Conservation (phyloP, 2,797 vertebrate species). For the Bovichtus variegatus region DNA sequence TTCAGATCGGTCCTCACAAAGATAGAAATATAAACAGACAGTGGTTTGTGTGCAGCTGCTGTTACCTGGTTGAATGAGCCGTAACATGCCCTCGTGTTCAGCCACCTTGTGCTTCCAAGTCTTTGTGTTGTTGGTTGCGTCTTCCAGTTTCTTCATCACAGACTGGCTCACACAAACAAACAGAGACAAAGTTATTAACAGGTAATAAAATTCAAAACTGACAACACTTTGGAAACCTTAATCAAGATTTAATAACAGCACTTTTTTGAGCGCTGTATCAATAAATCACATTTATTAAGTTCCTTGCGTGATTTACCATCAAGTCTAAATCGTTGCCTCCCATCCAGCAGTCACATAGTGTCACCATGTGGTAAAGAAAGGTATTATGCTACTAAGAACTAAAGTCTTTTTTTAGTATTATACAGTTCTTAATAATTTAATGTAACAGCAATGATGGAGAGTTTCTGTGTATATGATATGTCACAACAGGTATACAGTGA, state of each 20-base stretch:
- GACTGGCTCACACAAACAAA: slow-evolving; percentile 81
- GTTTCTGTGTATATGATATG: not conserved
- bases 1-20: no score
- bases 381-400: not conserved
- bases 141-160: slow-evolving; percentile 93
- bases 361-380: slow-evolving; percentile 2
- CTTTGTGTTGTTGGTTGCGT: slow-evolving; percentile 92
- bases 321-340: not conserved
- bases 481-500: not conserved
- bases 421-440: not conserved
- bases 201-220: not conserved
- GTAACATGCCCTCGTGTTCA: slow-evolving; percentile 93
- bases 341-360: not conserved
- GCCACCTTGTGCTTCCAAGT: slow-evolving; percentile 98
- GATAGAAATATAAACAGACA: not conserved
- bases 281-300: not conserved
- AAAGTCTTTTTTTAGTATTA: not conserved
- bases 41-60: not conserved
- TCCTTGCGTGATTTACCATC: not conserved
- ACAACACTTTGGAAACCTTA: not conserved
- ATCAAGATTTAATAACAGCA: not conserved
- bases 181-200: not conserved
- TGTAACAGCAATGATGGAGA: not conserved
- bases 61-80: slow-evolving; percentile 95
- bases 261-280: not conserved